Evolutionary conservation across 2,113 vertebrate species (phyloP).

Genomic region (Scomber colias): DNA sequence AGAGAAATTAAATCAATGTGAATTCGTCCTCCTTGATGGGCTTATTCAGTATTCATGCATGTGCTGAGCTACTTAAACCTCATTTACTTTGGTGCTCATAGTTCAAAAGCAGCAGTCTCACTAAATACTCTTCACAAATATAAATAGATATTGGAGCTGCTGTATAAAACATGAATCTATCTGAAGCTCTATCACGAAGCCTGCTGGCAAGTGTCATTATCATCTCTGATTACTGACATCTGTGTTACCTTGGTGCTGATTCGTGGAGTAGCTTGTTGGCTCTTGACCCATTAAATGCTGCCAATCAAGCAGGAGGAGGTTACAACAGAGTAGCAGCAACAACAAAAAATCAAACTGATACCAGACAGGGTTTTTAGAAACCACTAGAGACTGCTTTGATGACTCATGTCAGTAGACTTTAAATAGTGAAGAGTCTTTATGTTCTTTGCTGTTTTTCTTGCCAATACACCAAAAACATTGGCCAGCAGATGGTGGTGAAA

Average conservation of each 20-base stretch:
- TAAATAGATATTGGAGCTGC: not conserved
- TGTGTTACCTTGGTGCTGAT: not conserved
- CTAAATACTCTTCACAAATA: not conserved
- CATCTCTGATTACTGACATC: not conserved
- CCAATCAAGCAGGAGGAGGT: not conserved
- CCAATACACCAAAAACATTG: not conserved
- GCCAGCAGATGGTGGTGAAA: conserved; percentile 51
- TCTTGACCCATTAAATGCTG: not conserved
- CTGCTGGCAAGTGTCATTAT: not conserved
- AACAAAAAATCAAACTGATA: not conserved
- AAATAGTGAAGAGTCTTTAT: not conserved
- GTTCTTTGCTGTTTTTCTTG: not conserved
- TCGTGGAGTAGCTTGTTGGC: not conserved
- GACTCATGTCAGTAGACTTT: not conserved
- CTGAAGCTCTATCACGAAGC: not conserved
- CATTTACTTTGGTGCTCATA: not conserved
- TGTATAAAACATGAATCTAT: not conserved
- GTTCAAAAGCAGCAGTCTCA: not conserved
- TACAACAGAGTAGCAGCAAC: not conserved
- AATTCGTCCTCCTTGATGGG: not conserved
- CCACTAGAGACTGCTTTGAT: not conserved
- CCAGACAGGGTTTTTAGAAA: not conserved
- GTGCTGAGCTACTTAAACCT: too few relatives aligned
- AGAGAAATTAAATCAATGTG: not conserved
- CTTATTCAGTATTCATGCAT: not conserved